phyloP scores from a whole-genome alignment of 2,113 vertebrate species.

The Cyanoderma ruficeps region DNA sequence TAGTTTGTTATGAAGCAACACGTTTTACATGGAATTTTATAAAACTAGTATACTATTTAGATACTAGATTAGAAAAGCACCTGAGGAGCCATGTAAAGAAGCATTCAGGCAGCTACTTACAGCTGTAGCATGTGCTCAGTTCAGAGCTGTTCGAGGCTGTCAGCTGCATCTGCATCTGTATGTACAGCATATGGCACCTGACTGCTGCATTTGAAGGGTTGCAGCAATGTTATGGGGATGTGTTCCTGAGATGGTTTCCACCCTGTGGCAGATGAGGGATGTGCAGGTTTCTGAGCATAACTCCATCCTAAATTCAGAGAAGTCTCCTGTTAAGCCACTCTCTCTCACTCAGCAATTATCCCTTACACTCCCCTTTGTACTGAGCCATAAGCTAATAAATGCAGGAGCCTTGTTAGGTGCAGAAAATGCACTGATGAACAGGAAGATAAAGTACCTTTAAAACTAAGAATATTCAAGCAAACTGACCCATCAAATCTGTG shows the following conservation, averaged over 20 bases:
- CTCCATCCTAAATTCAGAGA: not conserved
- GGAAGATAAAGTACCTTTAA: not conserved
- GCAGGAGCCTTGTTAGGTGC: not conserved
- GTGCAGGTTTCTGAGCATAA: not conserved
- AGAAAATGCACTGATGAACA: not conserved
- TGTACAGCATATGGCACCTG: not conserved
- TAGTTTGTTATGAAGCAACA: not conserved
- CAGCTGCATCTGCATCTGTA: not conserved
- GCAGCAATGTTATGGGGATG: not conserved
- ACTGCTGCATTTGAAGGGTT: not conserved
- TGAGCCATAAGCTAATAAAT: not conserved
- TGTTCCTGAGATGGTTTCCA: not conserved
- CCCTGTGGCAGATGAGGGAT: not conserved
- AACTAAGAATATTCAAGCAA: not conserved
- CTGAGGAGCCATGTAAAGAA: not conserved
- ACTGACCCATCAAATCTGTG: not conserved
- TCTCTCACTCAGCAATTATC: not conserved
- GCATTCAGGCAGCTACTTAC: not conserved
- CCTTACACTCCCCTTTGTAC: not conserved
- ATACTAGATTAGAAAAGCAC: not conserved
- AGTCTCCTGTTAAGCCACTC: not conserved
- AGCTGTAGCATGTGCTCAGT: not conserved
- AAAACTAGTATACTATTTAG: not conserved
- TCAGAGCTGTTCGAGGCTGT: not conserved
- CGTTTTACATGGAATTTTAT: not conserved